phyloP scores from a whole-genome alignment of 2,113 vertebrate species.

The Periophthalmus modestus region DNA sequence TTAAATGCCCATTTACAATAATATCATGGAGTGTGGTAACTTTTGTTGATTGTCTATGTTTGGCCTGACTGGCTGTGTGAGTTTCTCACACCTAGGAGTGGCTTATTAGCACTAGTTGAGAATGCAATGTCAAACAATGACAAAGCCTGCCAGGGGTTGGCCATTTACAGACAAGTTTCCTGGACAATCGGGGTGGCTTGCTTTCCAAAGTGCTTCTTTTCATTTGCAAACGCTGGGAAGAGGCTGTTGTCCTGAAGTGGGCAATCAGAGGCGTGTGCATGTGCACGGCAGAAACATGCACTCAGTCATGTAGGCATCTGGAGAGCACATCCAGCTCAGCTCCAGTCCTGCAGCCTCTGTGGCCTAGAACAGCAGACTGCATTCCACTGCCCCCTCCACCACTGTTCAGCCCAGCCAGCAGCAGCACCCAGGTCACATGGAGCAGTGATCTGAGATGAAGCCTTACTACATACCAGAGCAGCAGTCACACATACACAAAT shows the following conservation, averaged over 20 bases:
- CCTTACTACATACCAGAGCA: conserved; percentile 16
- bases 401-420: conserved; percentile 45
- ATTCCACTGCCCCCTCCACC: conserved; percentile 68
- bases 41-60: conserved; percentile 63
- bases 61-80: conserved; percentile 49
- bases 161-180: conserved; percentile 57
- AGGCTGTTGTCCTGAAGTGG: conserved; percentile 57
- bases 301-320: conserved; percentile 16
- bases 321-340: conserved; percentile 27
- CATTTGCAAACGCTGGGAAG: conserved; percentile 59
- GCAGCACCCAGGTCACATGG: conserved; percentile 72
- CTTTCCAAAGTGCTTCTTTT: conserved; percentile 50
- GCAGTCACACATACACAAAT: background rate
- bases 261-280: conserved; percentile 56
- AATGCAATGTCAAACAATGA: conserved; percentile 70
- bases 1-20: conserved; percentile 23
- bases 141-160: conserved; percentile 48
- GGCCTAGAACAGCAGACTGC: conserved; percentile 73
- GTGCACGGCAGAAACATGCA: conserved; percentile 23
- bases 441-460: conserved; percentile 57
- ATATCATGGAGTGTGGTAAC: conserved; percentile 22
- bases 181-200: conserved; percentile 50
- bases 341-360: conserved; percentile 53
- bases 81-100: conserved; percentile 63
- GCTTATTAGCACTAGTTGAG: conserved; percentile 61